Percentiles rank a stretch among this genome's conserved stretches.
Evolutionary conservation across 2,888 invertebrate species (phyloP).

Genomic region (Ophioninae sp.): DNA sequence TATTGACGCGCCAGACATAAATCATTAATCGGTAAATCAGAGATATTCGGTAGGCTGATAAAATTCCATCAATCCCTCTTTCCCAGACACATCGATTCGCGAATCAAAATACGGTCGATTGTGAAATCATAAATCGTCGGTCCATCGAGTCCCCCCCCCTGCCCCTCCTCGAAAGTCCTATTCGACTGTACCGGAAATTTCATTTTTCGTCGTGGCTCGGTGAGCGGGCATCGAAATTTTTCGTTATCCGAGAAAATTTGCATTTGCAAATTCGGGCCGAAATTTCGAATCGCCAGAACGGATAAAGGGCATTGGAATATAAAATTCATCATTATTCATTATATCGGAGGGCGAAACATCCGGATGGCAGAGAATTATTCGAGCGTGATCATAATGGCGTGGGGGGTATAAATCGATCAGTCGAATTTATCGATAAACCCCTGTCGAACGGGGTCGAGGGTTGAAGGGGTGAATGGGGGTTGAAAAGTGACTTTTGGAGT

Average conservation of each 20-base stretch:
- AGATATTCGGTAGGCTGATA: conserved; percentile 3
- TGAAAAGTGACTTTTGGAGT: no score
- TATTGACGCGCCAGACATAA: no score
- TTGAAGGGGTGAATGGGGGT: background rate
- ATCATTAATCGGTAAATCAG: background rate
- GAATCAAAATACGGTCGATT: conserved; percentile 3
- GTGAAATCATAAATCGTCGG: background rate
- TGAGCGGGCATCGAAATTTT: background rate
- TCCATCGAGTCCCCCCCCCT: no score
- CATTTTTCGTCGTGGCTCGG: background rate
- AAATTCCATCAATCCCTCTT: conserved; percentile 6
- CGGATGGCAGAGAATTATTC: conserved; percentile 5
- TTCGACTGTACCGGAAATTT: no score
- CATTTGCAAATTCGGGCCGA: background rate
- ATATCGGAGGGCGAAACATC: background rate
- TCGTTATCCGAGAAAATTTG: background rate
- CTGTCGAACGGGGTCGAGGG: background rate
- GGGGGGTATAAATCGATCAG: conserved; percentile 33
- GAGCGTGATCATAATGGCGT: background rate
- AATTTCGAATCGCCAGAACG: background rate
- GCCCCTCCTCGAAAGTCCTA: no score
- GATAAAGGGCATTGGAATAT: conserved; percentile 36
- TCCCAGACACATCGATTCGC: no score
- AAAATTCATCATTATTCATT: conserved; percentile 43
- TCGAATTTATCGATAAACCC: conserved; percentile 49